phyloP scores from a whole-genome alignment of 1,140 invertebrate genomes.

The Drosophila watanabei region DNA sequence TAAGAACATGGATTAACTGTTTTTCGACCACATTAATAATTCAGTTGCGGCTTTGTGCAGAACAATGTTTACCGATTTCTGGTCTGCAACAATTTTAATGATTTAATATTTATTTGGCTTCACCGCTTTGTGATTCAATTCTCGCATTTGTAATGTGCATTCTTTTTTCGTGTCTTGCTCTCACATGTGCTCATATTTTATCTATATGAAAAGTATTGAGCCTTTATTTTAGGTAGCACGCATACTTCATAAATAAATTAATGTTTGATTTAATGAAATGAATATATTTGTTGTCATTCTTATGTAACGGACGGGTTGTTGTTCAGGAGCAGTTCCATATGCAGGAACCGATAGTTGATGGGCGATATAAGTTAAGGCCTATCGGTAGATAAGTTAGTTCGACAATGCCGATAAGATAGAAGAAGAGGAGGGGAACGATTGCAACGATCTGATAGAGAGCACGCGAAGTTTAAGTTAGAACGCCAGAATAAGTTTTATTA shows the following conservation, averaged over 20 bases:
- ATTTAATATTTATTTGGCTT: conserved; percentile 34
- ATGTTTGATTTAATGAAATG: too few relatives aligned
- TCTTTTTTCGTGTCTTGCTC: neutral
- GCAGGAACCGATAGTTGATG: too few relatives aligned
- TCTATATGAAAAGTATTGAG: neutral
- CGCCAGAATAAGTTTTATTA: too few relatives aligned
- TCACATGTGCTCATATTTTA: neutral
- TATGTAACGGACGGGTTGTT: too few relatives aligned
- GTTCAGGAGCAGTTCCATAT: too few relatives aligned
- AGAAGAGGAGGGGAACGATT: too few relatives aligned
- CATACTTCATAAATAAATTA: too few relatives aligned
- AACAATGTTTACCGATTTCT: conserved; percentile 19
- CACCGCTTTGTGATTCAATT: conserved; percentile 9
- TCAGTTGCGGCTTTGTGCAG: conserved; percentile 17
- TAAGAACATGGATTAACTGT: conserved; percentile 25
- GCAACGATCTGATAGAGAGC: too few relatives aligned
- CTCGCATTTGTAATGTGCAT: neutral
- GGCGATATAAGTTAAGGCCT: too few relatives aligned
- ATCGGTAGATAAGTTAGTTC: too few relatives aligned
- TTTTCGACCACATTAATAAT: conserved; percentile 29
- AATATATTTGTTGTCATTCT: neutral
- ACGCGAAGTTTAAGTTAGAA: too few relatives aligned
- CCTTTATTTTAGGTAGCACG: neutral
- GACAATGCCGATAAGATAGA: too few relatives aligned
- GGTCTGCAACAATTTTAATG: conserved; percentile 9